phyloP scores from a whole-genome alignment of 2,113 vertebrate genomes.

The Lophius piscatorius region DNA sequence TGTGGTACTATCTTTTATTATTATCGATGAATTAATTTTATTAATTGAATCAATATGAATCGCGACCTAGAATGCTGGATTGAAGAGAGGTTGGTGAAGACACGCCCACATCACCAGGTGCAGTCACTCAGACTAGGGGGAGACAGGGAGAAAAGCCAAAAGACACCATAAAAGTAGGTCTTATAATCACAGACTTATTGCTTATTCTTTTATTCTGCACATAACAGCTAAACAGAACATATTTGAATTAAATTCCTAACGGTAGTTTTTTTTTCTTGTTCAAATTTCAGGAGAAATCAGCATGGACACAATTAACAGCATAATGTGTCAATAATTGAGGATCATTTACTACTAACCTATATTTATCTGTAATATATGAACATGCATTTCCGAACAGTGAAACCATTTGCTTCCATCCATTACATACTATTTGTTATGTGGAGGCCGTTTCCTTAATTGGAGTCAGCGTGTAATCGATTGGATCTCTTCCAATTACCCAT shows the following conservation, averaged over 20 bases:
- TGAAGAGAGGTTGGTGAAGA: too few species aligned
- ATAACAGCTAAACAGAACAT: constrained; percentile 26
- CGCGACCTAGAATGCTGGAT: too few species aligned
- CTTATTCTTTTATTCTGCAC: constrained; percentile 42
- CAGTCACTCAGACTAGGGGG: too few species aligned
- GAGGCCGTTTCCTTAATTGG: constrained; percentile 59
- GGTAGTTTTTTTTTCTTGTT: constrained; percentile 28
- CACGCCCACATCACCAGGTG: too few species aligned
- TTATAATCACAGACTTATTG: constrained; percentile 17
- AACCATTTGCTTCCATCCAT: constrained; percentile 50
- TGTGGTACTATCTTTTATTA: too few species aligned
- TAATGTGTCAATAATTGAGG: constrained; percentile 67
- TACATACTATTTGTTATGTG: constrained; percentile 57
- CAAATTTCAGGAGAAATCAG: constrained; percentile 66
- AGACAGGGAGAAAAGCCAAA: too few species aligned
- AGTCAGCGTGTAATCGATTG: constrained; percentile 61
- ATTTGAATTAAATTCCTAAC: constrained; percentile 38
- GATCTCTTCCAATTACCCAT: constrained; percentile 57
- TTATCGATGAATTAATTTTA: too few species aligned
- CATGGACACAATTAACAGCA: constrained; percentile 48
- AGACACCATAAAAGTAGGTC: too few species aligned
- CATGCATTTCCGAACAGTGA: constrained; percentile 56
- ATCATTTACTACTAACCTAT: constrained; percentile 65
- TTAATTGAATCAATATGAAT: too few species aligned
- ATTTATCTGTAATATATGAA: too few species aligned